phyloP scores from a whole-genome alignment of 2,797 vertebrate species.

The Lateolabrax maculatus region DNA sequence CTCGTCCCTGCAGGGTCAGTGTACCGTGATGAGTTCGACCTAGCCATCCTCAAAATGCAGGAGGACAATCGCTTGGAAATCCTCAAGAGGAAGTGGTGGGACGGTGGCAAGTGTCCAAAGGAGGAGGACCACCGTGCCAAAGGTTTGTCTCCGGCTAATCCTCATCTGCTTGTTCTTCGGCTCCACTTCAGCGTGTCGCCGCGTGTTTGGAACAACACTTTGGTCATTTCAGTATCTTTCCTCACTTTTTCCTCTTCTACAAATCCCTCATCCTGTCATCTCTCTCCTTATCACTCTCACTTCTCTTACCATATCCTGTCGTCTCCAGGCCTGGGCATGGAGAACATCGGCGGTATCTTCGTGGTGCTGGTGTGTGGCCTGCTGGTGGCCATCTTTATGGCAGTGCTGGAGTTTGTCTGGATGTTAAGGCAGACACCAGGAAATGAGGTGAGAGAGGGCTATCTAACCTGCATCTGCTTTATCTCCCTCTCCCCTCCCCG shows the following conservation, averaged over 20 bases:
- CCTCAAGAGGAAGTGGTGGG: conserved; percentile 99
- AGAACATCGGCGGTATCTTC: conserved; percentile 99
- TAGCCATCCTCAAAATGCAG: conserved; percentile 98
- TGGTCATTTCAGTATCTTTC: background rate
- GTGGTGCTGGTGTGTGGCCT: conserved; percentile 99
- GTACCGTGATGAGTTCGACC: conserved; percentile 95
- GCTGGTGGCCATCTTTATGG: conserved; percentile 99
- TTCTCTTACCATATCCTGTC: background rate
- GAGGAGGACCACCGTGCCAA: conserved; percentile 98
- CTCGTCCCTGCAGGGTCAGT: conserved; percentile 87
- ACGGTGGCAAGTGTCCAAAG: conserved; percentile 97
- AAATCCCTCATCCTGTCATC: background rate
- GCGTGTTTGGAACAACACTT: background rate
- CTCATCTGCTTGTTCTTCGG: conserved; percentile 4
- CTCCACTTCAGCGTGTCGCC: background rate
- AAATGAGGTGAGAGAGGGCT: conserved; percentile 93
- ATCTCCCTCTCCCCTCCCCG: conserved; percentile 73
- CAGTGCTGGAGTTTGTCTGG: conserved; percentile 99
- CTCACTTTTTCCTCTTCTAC: background rate
- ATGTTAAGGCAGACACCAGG: conserved; percentile 94
- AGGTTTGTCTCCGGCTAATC: conserved; percentile 84
- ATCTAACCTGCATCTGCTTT: conserved; percentile 86
- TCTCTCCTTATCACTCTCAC: background rate
- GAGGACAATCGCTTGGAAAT: conserved; percentile 99
- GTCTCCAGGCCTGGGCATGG: conserved; percentile 94